Conservation (phyloP, 1,140 invertebrate species). For the Trachelipus rathkii region DNA sequence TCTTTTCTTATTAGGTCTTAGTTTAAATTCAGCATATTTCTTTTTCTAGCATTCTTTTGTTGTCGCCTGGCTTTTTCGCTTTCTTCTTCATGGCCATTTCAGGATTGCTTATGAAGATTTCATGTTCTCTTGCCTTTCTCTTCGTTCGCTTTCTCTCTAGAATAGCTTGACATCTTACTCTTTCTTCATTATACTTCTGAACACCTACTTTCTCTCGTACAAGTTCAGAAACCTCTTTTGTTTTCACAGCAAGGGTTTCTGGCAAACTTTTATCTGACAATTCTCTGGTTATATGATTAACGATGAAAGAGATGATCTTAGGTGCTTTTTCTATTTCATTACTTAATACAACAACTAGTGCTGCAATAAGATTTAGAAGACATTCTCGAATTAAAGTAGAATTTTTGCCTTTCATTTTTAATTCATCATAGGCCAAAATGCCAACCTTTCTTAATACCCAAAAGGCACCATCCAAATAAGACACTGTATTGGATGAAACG, state of each 20-base stretch:
- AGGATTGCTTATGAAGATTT: constrained; percentile 25
- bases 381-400: constrained; percentile 34
- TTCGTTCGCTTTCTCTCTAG: neutral
- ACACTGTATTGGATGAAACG: neutral
- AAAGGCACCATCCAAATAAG: constrained; percentile 24
- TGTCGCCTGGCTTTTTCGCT: neutral
- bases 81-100: constrained; percentile 8
- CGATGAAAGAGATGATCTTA: constrained; percentile 28
- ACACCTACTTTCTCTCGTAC: constrained; percentile 35
- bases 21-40: neutral
- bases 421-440: constrained; percentile 37
- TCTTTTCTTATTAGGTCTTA: neutral
- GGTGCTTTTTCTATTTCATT: constrained; percentile 22
- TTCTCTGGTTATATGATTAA: constrained; percentile 38
- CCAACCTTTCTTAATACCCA: constrained; percentile 39
- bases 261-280: constrained; percentile 32
- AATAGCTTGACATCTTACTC: neutral
- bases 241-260: constrained; percentile 19
- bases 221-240: constrained; percentile 33
- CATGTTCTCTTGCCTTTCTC: constrained; percentile 18
- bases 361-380: constrained; percentile 42
- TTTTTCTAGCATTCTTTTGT: neutral
- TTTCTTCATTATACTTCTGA: constrained; percentile 35
- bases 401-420: constrained; percentile 27
- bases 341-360: constrained; percentile 28